These are phyloP conservation scores for Centrocercus urophasianus DNA, from an alignment of 2,113 vertebrate species.

Conservation along the genomic window DNA sequence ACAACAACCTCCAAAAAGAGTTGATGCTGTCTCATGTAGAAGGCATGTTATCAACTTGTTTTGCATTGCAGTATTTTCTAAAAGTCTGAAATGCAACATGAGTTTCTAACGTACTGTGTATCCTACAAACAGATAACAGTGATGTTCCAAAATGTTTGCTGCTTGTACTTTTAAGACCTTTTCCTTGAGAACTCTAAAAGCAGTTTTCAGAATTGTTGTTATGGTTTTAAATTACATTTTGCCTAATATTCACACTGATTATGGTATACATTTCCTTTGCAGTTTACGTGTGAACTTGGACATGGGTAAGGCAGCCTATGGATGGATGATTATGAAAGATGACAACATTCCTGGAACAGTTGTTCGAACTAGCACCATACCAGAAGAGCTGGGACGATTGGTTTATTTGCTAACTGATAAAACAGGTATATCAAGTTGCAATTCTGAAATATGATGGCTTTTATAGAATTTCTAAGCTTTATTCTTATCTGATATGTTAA, in stretches of 20 bases:
- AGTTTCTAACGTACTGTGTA: neutral
- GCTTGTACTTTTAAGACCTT: neutral
- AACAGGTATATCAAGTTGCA: conserved; percentile 83
- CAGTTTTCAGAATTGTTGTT: neutral
- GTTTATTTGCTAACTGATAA: conserved; percentile 97
- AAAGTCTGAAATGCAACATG: neutral
- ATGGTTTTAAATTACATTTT: neutral
- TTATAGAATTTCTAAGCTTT: neutral
- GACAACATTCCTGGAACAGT: conserved; percentile 95
- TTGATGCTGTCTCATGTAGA: neutral
- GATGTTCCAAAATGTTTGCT: neutral
- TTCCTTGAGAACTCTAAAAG: neutral
- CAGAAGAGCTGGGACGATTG: conserved; percentile 94
- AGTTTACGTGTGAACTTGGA: conserved; percentile 97
- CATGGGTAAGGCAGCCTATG: conserved; percentile 97
- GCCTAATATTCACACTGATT: conserved; percentile 22
- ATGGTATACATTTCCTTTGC: conserved; percentile 43
- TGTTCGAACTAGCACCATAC: conserved; percentile 97
- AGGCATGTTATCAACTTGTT: neutral
- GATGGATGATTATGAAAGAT: conserved; percentile 99
- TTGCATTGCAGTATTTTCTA: neutral
- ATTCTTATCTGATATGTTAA: neutral
- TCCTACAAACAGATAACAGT: neutral
- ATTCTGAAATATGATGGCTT: conserved; percentile 7
- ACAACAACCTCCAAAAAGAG: neutral